Percentiles rank a stretch among this genome's conserved stretches.
phyloP scores from a whole-genome alignment of 2,113 vertebrate genomes.

The Rhodinocichla rosea region DNA sequence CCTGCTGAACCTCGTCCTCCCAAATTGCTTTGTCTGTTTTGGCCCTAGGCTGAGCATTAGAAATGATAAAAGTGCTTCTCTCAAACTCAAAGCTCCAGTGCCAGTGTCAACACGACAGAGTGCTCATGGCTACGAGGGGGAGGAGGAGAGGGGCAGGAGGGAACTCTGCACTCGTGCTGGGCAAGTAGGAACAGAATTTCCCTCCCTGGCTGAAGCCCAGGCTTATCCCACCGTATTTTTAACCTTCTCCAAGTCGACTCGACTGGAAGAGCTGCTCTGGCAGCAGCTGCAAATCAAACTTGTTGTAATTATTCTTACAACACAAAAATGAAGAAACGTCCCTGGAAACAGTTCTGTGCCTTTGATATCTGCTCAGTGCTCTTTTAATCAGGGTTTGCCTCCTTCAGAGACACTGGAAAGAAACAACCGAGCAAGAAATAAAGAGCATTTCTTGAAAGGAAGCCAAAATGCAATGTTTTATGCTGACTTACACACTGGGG shows the following conservation, averaged over 20 bases:
- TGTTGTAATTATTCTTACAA: slow-evolving; percentile 5
- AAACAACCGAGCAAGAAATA: background rate
- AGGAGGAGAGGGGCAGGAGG: background rate
- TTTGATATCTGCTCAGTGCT: background rate
- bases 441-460: background rate
- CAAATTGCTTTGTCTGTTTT: slow-evolving; percentile 63
- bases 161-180: background rate
- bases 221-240: background rate
- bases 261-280: slow-evolving; percentile 35
- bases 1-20: slow-evolving; percentile 49
- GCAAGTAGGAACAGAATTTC: slow-evolving; percentile 32
- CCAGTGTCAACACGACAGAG: slow-evolving; percentile 65
- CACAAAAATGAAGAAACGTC: background rate
- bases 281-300: slow-evolving; percentile 35
- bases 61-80: slow-evolving; percentile 71
- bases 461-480: background rate
- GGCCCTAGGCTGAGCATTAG: slow-evolving; percentile 62
- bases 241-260: background rate
- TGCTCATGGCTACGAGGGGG: background rate
- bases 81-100: slow-evolving; percentile 50
- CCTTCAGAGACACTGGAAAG: background rate
- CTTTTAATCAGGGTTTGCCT: background rate
- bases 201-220: background rate
- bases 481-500: background rate
- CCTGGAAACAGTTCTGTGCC: background rate